Percentiles rank a stretch among this genome's conserved stretches.
These are phyloP conservation scores for Stegostoma tigrinum DNA, from an alignment of 2,113 vertebrate species.

Conservation along the genomic window DNA sequence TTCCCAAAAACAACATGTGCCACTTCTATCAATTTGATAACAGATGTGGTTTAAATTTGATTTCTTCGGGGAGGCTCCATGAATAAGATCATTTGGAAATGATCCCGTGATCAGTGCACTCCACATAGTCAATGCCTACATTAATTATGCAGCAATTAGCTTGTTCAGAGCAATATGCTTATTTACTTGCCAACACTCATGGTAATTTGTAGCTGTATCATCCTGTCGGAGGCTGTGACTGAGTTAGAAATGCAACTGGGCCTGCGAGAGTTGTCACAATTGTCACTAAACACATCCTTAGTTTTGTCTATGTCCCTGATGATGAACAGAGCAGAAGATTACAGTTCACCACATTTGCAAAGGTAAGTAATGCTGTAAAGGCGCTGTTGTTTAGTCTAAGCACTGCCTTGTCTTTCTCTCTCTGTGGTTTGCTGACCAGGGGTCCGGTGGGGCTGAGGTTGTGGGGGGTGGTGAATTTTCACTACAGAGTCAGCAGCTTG, in stretches of 20 bases:
- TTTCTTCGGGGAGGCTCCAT: not conserved
- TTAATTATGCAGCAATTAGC: slow-evolving; percentile 33
- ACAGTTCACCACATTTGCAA: not conserved
- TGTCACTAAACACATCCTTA: not conserved
- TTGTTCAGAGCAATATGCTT: not conserved
- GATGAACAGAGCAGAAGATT: not conserved
- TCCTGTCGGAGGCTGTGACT: not conserved
- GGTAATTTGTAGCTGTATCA: not conserved
- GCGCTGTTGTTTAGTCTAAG: not conserved
- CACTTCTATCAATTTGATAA: not conserved
- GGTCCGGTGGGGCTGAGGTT: too few relatives aligned
- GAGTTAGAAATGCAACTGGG: not conserved
- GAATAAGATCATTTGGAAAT: not conserved
- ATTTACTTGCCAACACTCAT: not conserved
- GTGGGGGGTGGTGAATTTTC: too few relatives aligned
- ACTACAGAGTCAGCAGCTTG: not conserved
- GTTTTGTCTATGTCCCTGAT: not conserved
- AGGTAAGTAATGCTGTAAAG: not conserved
- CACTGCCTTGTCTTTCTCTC: too few relatives aligned
- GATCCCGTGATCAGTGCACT: not conserved
- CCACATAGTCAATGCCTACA: not conserved
- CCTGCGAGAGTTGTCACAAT: not conserved
- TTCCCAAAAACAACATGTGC: too few relatives aligned
- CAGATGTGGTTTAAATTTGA: slow-evolving; percentile 11
- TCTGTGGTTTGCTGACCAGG: too few relatives aligned